Percentiles rank a stretch among this genome's conserved stretches.
Conservation (phyloP, 2,888 invertebrate genomes). For the Mechanitis messenoides region DNA sequence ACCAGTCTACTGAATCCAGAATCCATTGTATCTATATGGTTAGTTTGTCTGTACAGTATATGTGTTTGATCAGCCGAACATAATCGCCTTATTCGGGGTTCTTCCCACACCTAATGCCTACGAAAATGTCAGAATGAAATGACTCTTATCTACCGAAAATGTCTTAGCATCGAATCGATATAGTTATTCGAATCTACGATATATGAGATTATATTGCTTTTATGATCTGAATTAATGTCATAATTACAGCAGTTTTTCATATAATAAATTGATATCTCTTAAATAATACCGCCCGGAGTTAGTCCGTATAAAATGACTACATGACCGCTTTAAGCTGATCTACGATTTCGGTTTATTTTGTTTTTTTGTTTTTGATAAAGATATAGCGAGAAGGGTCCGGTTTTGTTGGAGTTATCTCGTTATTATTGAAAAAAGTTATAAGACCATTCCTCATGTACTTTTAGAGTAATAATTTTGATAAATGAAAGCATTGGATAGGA, state of each 20-base stretch:
- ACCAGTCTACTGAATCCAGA: slow-evolving; percentile 35
- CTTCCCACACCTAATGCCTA: slow-evolving; percentile 58
- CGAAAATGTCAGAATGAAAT: slow-evolving; percentile 32
- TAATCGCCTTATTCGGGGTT: slow-evolving; percentile 51
- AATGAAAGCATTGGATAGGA: slow-evolving; percentile 44
- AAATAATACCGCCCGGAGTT: slow-evolving; percentile 71
- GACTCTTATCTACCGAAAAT: slow-evolving; percentile 37
- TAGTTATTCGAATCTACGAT: slow-evolving; percentile 67
- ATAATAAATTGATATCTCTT: slow-evolving; percentile 72
- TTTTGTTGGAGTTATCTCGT: slow-evolving; percentile 30
- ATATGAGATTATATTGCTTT: slow-evolving; percentile 64
- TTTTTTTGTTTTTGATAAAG: slow-evolving; percentile 30
- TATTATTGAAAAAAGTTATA: slow-evolving; percentile 47
- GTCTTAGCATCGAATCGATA: slow-evolving; percentile 53
- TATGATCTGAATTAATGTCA: slow-evolving; percentile 72
- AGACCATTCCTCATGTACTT: slow-evolving; percentile 50
- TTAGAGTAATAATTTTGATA: slow-evolving; percentile 50
- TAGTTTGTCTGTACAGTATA: slow-evolving; percentile 37
- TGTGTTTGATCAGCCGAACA: slow-evolving; percentile 49
- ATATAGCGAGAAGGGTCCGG: slow-evolving; percentile 37
- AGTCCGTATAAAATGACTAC: slow-evolving; percentile 40
- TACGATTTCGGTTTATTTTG: slow-evolving; percentile 36
- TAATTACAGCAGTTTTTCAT: slow-evolving; percentile 70
- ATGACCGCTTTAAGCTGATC: slow-evolving; percentile 51
- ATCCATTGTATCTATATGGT: slow-evolving; percentile 32